Conservation (phyloP, 2,888 invertebrate species). For the Epinotia brunnichana region DNA sequence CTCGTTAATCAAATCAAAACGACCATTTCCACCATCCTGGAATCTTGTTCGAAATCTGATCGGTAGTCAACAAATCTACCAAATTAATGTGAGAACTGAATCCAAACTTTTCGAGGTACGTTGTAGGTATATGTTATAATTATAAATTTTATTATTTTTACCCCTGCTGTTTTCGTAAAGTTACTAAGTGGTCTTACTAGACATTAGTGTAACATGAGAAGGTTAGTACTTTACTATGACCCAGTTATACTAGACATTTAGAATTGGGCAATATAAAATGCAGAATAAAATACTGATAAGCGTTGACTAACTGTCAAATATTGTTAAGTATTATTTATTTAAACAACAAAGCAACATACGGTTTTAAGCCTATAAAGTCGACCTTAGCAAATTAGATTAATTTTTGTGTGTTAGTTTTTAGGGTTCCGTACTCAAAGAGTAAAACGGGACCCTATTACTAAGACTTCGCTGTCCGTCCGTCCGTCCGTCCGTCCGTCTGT, state of each 20-base stretch:
- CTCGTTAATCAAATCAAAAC: conserved; percentile 4
- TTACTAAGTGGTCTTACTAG: conserved; percentile 19
- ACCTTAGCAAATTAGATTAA: too few relatives aligned
- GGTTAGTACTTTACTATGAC: conserved; percentile 12
- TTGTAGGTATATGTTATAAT: conserved; percentile 38
- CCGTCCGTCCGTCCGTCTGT: too few relatives aligned
- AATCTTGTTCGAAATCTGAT: conserved; percentile 27
- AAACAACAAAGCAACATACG: too few relatives aligned
- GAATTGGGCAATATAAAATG: conserved; percentile 8
- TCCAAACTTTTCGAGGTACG: conserved; percentile 5
- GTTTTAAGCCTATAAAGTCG: too few relatives aligned
- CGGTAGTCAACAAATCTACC: conserved; percentile 17
- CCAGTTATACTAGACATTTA: conserved; percentile 5
- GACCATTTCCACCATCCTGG: neutral
- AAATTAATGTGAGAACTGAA: conserved; percentile 36
- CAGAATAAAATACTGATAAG: too few relatives aligned
- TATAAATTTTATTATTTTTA: conserved; percentile 21
- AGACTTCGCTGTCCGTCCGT: too few relatives aligned
- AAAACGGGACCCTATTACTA: too few relatives aligned
- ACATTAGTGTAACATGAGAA: conserved; percentile 25
- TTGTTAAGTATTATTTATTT: too few relatives aligned
- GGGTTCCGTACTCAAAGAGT: too few relatives aligned
- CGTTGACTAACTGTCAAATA: too few relatives aligned
- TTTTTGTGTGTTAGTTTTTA: too few relatives aligned
- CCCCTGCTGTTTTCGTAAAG: conserved; percentile 24